A percentile compares a stretch with the other conserved stretches of the same genome.
Evolutionary conservation across 2,113 vertebrate species (phyloP).

Genomic region (Syngnathus typhle): DNA sequence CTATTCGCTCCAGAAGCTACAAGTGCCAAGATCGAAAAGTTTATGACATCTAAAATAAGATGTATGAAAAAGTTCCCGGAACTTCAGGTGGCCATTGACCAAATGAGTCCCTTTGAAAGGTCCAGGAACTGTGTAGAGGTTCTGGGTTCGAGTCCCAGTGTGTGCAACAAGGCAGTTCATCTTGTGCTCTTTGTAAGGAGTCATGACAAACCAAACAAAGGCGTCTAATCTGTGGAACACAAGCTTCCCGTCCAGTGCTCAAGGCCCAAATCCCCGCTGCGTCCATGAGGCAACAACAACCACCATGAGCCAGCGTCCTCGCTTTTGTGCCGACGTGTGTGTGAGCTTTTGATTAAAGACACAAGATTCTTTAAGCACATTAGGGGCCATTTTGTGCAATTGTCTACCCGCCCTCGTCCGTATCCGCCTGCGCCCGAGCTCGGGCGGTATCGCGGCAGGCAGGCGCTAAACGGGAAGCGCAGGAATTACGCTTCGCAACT

Average conservation of each 20-base stretch:
- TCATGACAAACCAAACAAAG: conserved; percentile 18
- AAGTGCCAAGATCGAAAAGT: background rate
- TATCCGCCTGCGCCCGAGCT: conserved; percentile 71
- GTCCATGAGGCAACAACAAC: conserved; percentile 54
- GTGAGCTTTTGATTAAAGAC: conserved; percentile 76
- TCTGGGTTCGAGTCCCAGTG: background rate
- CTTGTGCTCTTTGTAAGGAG: background rate
- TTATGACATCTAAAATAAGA: background rate
- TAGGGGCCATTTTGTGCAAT: conserved; percentile 74
- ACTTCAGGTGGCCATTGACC: background rate
- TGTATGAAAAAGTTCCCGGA: too few species aligned
- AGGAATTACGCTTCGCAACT: conserved; percentile 52
- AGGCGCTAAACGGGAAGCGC: conserved; percentile 52
- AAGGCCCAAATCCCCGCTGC: conserved; percentile 42
- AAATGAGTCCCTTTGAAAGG: background rate
- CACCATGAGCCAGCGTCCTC: conserved; percentile 46
- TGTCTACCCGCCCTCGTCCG: conserved; percentile 72
- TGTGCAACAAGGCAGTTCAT: background rate
- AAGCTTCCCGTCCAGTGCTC: conserved; percentile 25
- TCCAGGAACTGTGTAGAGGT: background rate
- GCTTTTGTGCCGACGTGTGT: conserved; percentile 73
- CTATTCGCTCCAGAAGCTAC: background rate
- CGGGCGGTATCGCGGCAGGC: conserved; percentile 61
- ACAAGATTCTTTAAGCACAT: conserved; percentile 75
- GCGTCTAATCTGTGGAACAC: conserved; percentile 21